These are phyloP conservation scores for Lumbricus terrestris DNA, from an alignment of 2,888 invertebrate species.

Conservation along the genomic window DNA sequence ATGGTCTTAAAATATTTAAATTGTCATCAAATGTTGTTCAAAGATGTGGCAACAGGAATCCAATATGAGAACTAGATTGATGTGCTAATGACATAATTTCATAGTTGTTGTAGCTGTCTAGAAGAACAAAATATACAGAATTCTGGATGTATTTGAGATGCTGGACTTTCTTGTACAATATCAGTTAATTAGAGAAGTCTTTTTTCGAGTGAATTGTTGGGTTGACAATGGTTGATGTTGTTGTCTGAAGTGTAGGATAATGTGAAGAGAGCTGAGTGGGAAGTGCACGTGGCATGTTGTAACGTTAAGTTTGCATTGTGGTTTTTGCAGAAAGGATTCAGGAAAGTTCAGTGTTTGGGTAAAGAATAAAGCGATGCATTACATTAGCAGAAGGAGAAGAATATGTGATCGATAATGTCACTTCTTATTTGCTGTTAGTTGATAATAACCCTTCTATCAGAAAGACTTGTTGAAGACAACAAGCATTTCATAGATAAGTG, in stretches of 20 bases:
- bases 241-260: background rate
- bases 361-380: background rate
- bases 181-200: background rate
- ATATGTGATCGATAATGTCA: background rate
- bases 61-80: too few species aligned
- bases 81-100: background rate
- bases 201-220: background rate
- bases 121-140: background rate
- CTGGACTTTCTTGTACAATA: background rate
- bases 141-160: background rate
- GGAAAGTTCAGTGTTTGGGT: background rate
- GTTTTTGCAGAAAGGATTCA: background rate
- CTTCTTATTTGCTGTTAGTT: background rate
- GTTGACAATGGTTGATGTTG: background rate
- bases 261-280: background rate
- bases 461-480: background rate
- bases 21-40: too few species aligned
- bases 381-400: background rate
- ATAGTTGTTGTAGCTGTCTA: background rate
- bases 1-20: too few species aligned
- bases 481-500: too few species aligned
- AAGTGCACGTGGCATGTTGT: background rate
- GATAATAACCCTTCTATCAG: background rate
- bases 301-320: background rate
- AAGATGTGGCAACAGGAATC: too few species aligned